Evolutionary conservation across 2,888 invertebrate species (phyloP).

Genomic region (Zelleria hepariella): DNA sequence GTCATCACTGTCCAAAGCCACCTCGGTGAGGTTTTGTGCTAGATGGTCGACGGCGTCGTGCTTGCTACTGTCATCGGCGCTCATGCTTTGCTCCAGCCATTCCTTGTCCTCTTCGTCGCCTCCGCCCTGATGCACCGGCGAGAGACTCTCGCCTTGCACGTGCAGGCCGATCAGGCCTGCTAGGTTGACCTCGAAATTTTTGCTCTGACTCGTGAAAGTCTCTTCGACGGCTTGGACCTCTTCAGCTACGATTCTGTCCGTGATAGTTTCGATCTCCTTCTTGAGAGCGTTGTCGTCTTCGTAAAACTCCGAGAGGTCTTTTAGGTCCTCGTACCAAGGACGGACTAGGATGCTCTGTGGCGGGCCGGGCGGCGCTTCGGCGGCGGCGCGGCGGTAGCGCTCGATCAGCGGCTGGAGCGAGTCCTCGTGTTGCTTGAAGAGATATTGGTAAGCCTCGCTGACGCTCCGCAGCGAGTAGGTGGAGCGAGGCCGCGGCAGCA

Average conservation of each 20-base stretch:
- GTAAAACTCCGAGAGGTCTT: constrained; percentile 63
- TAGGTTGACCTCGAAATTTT: constrained; percentile 60
- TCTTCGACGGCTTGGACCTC: constrained; percentile 30
- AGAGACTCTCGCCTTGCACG: constrained; percentile 48
- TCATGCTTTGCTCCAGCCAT: constrained; percentile 64
- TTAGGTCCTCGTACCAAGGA: constrained; percentile 53
- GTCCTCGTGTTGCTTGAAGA: constrained; percentile 56
- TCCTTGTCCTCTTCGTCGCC: constrained; percentile 45
- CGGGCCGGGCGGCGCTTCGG: constrained; percentile 8
- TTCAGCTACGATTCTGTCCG: constrained; percentile 43
- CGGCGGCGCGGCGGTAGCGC: constrained; percentile 38
- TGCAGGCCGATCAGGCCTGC: constrained; percentile 50
- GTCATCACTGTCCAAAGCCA: constrained; percentile 50
- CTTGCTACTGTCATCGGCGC: constrained; percentile 41
- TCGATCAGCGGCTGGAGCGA: constrained; percentile 57
- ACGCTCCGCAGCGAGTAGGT: constrained; percentile 57
- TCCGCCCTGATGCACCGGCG: constrained; percentile 39
- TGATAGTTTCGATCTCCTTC: constrained; percentile 48
- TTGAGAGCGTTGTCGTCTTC: constrained; percentile 56
- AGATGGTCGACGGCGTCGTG: constrained; percentile 41
- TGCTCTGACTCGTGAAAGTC: constrained; percentile 13
- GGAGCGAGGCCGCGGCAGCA: constrained; percentile 48
- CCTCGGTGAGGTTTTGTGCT: constrained; percentile 43
- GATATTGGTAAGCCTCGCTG: constrained; percentile 53
- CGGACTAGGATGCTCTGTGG: constrained; percentile 29